Conservation (phyloP, 2,797 vertebrate genomes). For the Siniperca obscura region DNA sequence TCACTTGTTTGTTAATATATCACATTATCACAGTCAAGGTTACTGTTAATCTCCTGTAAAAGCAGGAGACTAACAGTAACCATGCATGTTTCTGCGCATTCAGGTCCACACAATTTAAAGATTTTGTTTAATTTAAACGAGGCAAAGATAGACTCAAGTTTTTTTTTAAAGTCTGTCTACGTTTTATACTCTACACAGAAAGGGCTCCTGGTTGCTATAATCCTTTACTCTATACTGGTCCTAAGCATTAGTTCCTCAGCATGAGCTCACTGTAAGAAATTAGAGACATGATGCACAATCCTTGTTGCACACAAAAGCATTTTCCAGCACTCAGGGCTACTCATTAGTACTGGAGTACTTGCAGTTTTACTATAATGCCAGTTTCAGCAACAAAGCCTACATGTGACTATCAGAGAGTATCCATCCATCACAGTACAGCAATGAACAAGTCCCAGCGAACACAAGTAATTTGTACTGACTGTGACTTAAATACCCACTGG, state of each 20-base stretch:
- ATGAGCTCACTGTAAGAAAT: background rate
- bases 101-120: background rate
- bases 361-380: background rate
- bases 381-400: background rate
- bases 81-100: background rate
- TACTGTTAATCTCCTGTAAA: background rate
- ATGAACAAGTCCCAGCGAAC: background rate
- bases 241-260: background rate
- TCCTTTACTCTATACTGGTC: background rate
- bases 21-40: background rate
- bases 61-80: background rate
- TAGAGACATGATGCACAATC: background rate
- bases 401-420: background rate
- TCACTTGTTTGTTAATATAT: background rate
- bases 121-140: background rate
- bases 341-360: background rate
- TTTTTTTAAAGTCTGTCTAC: background rate
- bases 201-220: background rate
- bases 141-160: no score
- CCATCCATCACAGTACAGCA: background rate
- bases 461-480: background rate
- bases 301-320: background rate
- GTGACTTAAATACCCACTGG: background rate
- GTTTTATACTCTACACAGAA: background rate
- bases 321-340: background rate